A percentile compares a stretch with the other conserved stretches of the same genome.
phyloP scores from a whole-genome alignment of 1,140 invertebrate species.

The Ridgeia piscesae region DNA sequence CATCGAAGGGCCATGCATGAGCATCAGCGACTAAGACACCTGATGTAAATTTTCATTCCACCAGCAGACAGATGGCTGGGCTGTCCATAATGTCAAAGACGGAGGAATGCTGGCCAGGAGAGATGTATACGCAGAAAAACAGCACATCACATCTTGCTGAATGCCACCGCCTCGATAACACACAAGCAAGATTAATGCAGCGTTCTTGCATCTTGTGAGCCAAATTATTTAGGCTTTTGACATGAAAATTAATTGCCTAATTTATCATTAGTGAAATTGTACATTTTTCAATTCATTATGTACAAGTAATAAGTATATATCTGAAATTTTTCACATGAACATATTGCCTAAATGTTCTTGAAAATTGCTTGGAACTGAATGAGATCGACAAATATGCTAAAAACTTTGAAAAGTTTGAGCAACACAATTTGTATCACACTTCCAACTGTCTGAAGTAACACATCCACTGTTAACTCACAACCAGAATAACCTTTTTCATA shows the following conservation, averaged over 20 bases:
- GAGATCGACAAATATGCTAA: too few species aligned
- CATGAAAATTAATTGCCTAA: neutral
- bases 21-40: neutral
- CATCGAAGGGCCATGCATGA: neutral
- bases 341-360: too few species aligned
- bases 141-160: neutral
- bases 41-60: neutral
- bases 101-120: neutral
- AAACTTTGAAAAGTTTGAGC: too few species aligned
- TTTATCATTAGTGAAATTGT: neutral
- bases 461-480: too few species aligned
- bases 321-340: too few species aligned
- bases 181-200: neutral
- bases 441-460: too few species aligned
- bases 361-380: too few species aligned
- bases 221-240: neutral
- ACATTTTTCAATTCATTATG: too few species aligned
- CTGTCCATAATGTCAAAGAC: neutral
- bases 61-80: neutral
- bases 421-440: too few species aligned
- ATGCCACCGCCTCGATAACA: neutral
- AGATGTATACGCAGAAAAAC: neutral
- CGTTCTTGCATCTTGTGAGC: neutral
- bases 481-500: too few species aligned
- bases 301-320: too few species aligned